A percentile compares a stretch with the other conserved stretches of the same genome.
Conservation (phyloP, 2,888 invertebrate genomes). For the Ormyrus pomaceus region DNA sequence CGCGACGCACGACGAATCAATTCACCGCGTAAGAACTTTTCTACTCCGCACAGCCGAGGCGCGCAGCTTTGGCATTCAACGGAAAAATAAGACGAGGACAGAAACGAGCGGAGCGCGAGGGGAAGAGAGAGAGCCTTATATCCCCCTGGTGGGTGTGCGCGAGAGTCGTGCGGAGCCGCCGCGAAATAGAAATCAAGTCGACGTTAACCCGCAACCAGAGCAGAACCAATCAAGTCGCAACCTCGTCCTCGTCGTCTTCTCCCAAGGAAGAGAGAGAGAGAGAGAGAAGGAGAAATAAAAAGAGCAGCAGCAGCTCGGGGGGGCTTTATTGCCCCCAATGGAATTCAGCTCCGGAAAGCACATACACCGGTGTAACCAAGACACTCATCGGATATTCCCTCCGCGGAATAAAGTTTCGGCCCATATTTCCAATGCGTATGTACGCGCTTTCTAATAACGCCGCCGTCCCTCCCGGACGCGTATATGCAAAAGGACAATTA, state of each 20-base stretch:
- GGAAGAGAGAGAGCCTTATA: neutral
- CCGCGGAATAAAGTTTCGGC: constrained; percentile 43
- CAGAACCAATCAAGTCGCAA: neutral
- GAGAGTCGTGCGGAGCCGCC: too few species aligned
- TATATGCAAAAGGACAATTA: constrained; percentile 50
- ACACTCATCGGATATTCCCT: constrained; percentile 43
- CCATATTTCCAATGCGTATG: constrained; percentile 2
- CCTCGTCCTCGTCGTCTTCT: neutral
- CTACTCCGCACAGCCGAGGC: too few species aligned
- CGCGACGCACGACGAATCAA: constrained; percentile 8
- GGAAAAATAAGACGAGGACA: neutral
- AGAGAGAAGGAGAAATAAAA: constrained; percentile 16
- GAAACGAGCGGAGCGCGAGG: neutral
- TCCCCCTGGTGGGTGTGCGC: too few species aligned
- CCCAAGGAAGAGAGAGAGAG: neutral
- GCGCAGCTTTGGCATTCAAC: neutral
- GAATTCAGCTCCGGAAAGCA: constrained; percentile 1
- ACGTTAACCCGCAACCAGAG: neutral
- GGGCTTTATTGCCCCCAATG: constrained; percentile 14
- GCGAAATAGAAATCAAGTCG: too few species aligned
- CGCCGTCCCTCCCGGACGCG: neutral
- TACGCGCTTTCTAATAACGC: constrained; percentile 26
- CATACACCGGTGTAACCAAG: constrained; percentile 6
- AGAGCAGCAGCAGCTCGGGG: neutral
- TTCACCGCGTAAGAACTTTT: constrained; percentile 5